Evolutionary conservation across 2,113 vertebrate genomes (phyloP), one percentile per base, ranked within the genome.

Genomic region (Dendropsophus ebraccatus): DNA sequence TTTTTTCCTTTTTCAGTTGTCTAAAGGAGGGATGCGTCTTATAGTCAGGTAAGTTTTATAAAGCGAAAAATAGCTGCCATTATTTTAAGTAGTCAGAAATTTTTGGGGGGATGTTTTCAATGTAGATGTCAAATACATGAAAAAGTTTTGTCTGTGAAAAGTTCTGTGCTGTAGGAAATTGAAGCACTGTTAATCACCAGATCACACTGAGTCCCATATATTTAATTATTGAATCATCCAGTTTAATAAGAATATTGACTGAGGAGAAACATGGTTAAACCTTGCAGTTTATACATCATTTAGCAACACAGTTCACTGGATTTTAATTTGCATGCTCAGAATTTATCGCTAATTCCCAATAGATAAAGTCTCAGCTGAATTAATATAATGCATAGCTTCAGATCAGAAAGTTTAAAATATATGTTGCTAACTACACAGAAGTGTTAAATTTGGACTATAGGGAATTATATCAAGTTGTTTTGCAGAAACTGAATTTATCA

Each of bases 261-360:
- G 62, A 62, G 50, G 49, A 70, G 79, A 35, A 82, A 72, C 28
- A 72, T 41, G 62, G 52, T 52, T 70, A 50, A 82, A 30, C 62
- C 65, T 54, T 72, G 28, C 30, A 52, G 62, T 82, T 82, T n/a
- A 69, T 50, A 52, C n/a, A 50, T 70, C 62, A 82, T 72, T 82
- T 52, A 82, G 65, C 47, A 52, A 12, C 62, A 82, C 81, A 70
- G 65, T 54, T 82, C 49, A 72, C 47, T 69, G 81, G 52, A 52
- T 82, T 54, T 82, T 82, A 82, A 82, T 82, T 82, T 82, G 81
- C 47, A 70, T 70, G 13, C 2, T 0, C 32, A 69, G 49, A 13
- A 70, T 82, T 69, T 69, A 82, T 35, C 54, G 49, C 17, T 30
- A 82, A 72, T 54, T 82, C 62, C 14, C 65, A 30, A 82, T n/a